Conservation (phyloP, 2,888 invertebrate species). For the Drosophila pullipes region DNA sequence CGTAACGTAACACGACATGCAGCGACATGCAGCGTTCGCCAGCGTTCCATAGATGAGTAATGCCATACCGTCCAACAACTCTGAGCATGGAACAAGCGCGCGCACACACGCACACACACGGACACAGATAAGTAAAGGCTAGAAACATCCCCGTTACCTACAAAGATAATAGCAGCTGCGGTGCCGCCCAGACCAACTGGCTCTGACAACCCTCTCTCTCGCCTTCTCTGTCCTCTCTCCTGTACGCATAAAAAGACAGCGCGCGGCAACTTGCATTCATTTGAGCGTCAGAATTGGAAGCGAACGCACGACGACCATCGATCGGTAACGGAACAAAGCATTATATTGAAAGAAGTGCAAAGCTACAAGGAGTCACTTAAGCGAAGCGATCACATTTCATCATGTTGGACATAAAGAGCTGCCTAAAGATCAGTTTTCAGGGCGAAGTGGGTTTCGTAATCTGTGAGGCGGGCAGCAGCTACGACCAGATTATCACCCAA, state of each 20-base stretch:
- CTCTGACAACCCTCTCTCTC: not conserved
- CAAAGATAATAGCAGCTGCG: conserved; percentile 26
- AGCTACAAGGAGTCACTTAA: conserved; percentile 4
- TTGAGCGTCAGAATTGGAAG: conserved; percentile 32
- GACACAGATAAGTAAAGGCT: conserved; percentile 13
- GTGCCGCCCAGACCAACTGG: conserved; percentile 4
- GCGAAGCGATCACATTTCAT: conserved; percentile 21
- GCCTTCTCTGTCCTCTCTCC: not conserved
- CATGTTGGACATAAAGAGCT: conserved; percentile 46
- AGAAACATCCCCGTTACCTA: conserved; percentile 41
- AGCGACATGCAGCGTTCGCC: conserved; percentile 49
- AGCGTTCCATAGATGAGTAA: conserved; percentile 31
- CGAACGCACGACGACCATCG: conserved; percentile 2
- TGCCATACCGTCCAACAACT: conserved; percentile 13
- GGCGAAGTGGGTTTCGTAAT: conserved; percentile 51
- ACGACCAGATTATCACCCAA: conserved; percentile 72
- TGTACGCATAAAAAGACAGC: conserved; percentile 31
- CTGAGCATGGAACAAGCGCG: conserved; percentile 31
- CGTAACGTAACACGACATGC: conserved; percentile 65
- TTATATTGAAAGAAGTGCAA: not conserved
- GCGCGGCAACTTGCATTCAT: conserved; percentile 47
- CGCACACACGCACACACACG: conserved; percentile 6
- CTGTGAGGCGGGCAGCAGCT: conserved; percentile 58
- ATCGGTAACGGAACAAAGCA: conserved; percentile 1
- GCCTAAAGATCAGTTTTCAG: conserved; percentile 66